phyloP scores from a whole-genome alignment of 2,113 vertebrate species.

The Choloepus hoffmanni region DNA sequence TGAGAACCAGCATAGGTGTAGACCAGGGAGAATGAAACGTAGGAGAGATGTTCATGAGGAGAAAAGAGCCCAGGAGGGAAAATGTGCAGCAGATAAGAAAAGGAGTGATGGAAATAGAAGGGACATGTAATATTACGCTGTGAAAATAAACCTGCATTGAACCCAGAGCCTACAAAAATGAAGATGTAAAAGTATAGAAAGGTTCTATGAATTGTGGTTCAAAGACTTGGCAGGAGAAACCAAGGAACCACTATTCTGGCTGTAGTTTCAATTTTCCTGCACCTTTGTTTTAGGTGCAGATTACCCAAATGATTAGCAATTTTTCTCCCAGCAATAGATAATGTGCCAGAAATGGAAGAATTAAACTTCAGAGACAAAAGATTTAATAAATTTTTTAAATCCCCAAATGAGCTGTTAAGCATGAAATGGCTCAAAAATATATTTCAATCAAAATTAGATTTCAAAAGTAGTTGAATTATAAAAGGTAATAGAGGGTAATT shows the following conservation, averaged over 20 bases:
- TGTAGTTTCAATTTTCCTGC: not conserved
- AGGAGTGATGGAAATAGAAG: not conserved
- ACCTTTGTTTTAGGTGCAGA: conserved; percentile 54
- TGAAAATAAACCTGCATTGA: not conserved
- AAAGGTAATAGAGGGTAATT: not conserved
- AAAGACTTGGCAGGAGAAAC: not conserved
- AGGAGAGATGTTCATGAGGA: rapidly evolving
- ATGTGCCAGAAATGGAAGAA: conserved; percentile 11
- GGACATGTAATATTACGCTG: rapidly evolving
- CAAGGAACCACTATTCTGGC: not conserved
- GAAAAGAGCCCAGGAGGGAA: not conserved
- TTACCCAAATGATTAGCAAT: not conserved
- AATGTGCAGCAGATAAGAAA: not conserved
- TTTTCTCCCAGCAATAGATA: conserved; percentile 40
- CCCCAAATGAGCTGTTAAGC: conserved; percentile 67
- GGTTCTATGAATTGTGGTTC: not conserved
- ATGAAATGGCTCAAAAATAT: conserved; percentile 56
- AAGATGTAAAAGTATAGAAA: not conserved
- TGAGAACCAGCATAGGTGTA: not conserved
- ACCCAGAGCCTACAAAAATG: not conserved
- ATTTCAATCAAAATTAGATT: conserved; percentile 1
- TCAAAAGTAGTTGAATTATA: not conserved
- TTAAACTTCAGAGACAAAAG: conserved; percentile 50
- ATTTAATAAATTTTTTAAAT: conserved; percentile 69
- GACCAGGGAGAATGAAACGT: not conserved